A percentile compares a stretch with the other conserved stretches of the same genome.
Conservation (phyloP, 2,113 vertebrate genomes). For the Muntiacus muntjak region DNA sequence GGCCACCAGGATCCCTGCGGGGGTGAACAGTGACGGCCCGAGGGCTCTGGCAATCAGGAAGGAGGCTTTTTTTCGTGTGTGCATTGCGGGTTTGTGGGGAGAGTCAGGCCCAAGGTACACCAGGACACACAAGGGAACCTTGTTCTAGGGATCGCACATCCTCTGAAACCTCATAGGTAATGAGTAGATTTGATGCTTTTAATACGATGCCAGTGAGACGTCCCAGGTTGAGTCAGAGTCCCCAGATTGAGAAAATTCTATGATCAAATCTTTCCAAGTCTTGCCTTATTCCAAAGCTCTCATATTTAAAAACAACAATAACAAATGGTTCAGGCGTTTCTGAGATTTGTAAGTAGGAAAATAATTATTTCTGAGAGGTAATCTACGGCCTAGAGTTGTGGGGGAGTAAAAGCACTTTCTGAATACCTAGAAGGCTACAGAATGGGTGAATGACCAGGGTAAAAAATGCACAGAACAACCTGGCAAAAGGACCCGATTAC, state of each 20-base stretch:
- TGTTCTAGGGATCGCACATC: neutral
- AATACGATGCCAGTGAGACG: slow-evolving; percentile 32
- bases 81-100: neutral
- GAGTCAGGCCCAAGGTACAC: neutral
- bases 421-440: neutral
- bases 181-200: slow-evolving; percentile 6
- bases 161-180: slow-evolving; percentile 24
- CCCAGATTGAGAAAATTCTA: slow-evolving; percentile 13
- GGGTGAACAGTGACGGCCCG: neutral
- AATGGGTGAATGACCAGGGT: neutral
- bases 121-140: neutral
- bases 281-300: neutral
- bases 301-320: neutral
- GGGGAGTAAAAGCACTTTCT: neutral
- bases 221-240: slow-evolving; percentile 7
- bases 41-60: neutral
- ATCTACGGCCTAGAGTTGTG: neutral
- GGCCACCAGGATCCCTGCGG: neutral
- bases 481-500: neutral
- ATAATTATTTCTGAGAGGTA: slow-evolving; percentile 16
- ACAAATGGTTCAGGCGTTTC: neutral
- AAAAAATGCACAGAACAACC: neutral
- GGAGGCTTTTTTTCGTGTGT: neutral
- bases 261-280: slow-evolving; percentile 20
- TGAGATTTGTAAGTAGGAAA: neutral